Conservation (phyloP, 2,888 invertebrate genomes). For the Drosophila kokeensis region DNA sequence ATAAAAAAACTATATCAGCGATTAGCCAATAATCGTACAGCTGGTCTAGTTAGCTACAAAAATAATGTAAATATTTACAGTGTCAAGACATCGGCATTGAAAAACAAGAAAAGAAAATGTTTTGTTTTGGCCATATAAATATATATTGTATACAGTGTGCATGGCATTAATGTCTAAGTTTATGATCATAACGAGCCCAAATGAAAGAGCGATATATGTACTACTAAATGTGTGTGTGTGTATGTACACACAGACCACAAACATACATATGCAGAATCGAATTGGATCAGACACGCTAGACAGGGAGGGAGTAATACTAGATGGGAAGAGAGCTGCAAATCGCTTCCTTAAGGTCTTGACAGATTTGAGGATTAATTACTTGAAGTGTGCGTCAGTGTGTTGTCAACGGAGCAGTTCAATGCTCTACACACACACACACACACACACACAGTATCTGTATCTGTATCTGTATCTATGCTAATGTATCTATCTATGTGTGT, state of each 20-base stretch:
- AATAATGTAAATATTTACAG: slow-evolving; percentile 40
- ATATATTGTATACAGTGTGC: slow-evolving; percentile 25
- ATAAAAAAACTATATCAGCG: background rate
- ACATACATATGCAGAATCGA: background rate
- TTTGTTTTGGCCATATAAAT: slow-evolving; percentile 31
- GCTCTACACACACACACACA: slow-evolving; percentile 18
- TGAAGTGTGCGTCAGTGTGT: background rate
- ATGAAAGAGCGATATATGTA: background rate
- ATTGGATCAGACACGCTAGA: no score
- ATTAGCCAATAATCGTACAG: background rate
- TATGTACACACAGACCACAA: background rate
- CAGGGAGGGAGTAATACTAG: background rate
- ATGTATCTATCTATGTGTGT: slow-evolving; percentile 27
- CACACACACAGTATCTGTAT: background rate
- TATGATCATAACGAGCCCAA: slow-evolving; percentile 16
- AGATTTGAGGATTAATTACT: background rate
- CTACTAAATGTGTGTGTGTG: background rate
- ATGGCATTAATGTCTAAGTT: slow-evolving; percentile 43
- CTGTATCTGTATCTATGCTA: slow-evolving; percentile 26
- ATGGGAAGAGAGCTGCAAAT: background rate
- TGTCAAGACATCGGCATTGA: slow-evolving; percentile 20
- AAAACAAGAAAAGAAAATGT: slow-evolving; percentile 4
- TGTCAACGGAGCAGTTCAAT: slow-evolving; percentile 40
- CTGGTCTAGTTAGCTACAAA: background rate
- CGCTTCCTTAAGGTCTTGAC: background rate